Conservation (phyloP, 2,113 vertebrate genomes). For the Pomatostomus ruficeps region DNA sequence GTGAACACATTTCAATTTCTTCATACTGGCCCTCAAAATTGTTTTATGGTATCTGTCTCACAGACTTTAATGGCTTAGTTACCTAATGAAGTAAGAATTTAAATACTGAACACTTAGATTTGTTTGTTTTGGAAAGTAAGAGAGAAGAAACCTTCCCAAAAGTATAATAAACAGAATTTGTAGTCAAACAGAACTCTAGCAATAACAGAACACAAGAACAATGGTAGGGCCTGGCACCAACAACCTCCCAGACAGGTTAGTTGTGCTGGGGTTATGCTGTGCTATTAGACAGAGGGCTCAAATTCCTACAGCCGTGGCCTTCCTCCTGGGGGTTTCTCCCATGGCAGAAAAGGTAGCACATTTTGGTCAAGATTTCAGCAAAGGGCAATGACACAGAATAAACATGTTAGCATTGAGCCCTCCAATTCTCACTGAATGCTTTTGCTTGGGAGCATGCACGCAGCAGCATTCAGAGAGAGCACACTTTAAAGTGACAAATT, state of each 20-base stretch:
- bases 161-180: neutral
- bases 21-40: neutral
- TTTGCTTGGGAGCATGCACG: neutral
- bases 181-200: neutral
- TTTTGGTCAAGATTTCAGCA: neutral
- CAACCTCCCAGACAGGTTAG: neutral
- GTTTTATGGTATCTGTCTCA: neutral
- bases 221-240: neutral
- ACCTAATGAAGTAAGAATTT: neutral
- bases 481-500: neutral
- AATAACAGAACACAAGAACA: neutral
- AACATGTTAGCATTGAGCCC: neutral
- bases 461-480: neutral
- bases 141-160: neutral
- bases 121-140: neutral
- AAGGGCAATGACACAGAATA: neutral
- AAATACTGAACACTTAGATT: neutral
- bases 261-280: neutral
- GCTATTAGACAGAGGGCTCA: neutral
- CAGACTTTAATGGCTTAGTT: neutral
- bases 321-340: neutral
- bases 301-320: neutral
- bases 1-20: neutral
- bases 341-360: neutral
- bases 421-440: neutral